phyloP scores from a whole-genome alignment of 2,113 vertebrate genomes.

The Cisticola juncidis region DNA sequence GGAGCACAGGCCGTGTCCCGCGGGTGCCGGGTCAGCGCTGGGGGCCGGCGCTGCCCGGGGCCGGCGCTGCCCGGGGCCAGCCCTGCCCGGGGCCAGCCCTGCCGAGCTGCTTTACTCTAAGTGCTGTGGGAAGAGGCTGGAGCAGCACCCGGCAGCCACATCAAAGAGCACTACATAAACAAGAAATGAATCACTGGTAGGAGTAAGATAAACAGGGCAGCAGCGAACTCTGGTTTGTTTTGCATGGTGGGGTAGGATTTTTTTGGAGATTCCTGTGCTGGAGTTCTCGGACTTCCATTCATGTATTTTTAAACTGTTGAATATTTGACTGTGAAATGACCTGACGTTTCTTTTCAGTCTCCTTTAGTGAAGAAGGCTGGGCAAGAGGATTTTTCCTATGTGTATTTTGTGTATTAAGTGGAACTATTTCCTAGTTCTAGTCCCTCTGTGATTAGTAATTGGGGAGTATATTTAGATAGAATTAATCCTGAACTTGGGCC shows the following conservation, averaged over 20 bases:
- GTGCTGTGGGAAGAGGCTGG: background rate
- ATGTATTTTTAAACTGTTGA: background rate
- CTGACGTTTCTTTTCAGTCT: background rate
- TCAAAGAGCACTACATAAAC: background rate
- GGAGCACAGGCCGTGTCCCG: accelerated
- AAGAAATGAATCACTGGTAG: conserved; percentile 6
- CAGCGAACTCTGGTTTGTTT: background rate
- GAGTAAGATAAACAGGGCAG: background rate
- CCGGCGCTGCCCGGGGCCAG: background rate
- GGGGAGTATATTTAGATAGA: conserved; percentile 4
- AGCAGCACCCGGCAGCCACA: background rate
- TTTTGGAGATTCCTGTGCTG: background rate
- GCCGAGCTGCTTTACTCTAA: background rate
- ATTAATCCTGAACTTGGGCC: conserved; percentile 15
- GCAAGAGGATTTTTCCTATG: background rate
- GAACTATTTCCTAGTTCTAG: background rate
- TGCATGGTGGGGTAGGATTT: background rate
- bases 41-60: background rate
- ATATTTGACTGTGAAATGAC: background rate
- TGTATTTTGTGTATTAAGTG: background rate
- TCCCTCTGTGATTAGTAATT: background rate
- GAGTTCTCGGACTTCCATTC: background rate
- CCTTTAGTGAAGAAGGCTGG: background rate
- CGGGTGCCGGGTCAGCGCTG: accelerated
- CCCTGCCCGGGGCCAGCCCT: background rate